Conservation (phyloP, 30 jellyfish, hydroid and myxozoan species). For the Haliclystus octoradiatus region DNA sequence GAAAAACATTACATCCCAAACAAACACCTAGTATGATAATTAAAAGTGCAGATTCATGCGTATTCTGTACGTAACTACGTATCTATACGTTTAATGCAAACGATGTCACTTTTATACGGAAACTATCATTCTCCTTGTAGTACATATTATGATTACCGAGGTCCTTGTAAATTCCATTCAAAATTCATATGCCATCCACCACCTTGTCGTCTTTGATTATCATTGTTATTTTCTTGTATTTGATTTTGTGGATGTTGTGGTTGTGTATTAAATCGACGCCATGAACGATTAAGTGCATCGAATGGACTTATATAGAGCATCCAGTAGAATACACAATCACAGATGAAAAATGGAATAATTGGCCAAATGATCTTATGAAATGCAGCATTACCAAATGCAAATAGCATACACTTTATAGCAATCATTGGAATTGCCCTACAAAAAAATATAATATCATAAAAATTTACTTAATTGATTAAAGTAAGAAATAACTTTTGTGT, state of each 20-base stretch:
- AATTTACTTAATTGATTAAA: too few relatives aligned
- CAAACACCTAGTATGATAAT: too few relatives aligned
- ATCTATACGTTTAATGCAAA: too few relatives aligned
- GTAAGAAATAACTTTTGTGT: too few relatives aligned
- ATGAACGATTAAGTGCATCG: constrained; percentile 61
- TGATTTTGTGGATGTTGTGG: constrained; percentile 2
- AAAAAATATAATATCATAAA: background rate
- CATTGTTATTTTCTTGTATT: background rate
- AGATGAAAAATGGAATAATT: constrained; percentile 72
- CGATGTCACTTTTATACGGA: too few relatives aligned
- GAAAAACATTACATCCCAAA: too few relatives aligned
- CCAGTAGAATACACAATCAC: constrained; percentile 85
- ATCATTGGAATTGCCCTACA: constrained; percentile 48
- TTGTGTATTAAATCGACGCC: constrained; percentile 9
- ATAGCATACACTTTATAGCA: constrained; percentile 28
- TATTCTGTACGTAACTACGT: too few relatives aligned
- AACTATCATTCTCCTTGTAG: too few relatives aligned
- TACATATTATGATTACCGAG: too few relatives aligned
- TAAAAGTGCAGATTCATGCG: too few relatives aligned
- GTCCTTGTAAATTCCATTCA: background rate
- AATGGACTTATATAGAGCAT: constrained; percentile 85
- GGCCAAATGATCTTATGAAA: constrained; percentile 54
- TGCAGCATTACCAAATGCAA: constrained; percentile 35
- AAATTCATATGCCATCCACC: background rate
- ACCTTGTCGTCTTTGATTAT: background rate